Conservation (phyloP, 1,140 invertebrate species). For the Ephestia elutella region DNA sequence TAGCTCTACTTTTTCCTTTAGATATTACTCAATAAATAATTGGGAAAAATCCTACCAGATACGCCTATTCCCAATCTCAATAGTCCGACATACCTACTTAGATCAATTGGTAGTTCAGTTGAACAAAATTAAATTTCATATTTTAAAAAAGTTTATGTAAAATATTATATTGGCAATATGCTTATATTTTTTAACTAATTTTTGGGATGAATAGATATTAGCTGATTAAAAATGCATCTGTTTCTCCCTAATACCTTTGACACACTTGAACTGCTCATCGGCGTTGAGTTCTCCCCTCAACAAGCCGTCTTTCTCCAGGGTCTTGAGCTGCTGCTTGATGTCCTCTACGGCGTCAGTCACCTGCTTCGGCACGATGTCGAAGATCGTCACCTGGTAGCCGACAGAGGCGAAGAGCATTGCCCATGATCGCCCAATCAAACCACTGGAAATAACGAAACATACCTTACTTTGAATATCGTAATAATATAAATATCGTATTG, state of each 20-base stretch:
- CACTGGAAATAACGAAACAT: constrained; percentile 76
- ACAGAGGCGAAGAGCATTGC: constrained; percentile 96
- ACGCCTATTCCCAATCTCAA: too few species aligned
- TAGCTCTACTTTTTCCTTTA: too few species aligned
- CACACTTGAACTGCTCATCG: constrained; percentile 83
- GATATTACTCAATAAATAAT: too few species aligned
- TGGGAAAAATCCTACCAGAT: too few species aligned
- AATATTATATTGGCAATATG: too few species aligned
- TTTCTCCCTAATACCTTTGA: constrained; percentile 78
- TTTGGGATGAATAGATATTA: too few species aligned
- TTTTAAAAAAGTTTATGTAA: too few species aligned
- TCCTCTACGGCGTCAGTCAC: constrained; percentile 83
- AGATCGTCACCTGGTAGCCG: constrained; percentile 90
- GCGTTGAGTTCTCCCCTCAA: constrained; percentile 84
- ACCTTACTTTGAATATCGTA: neutral
- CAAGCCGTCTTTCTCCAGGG: constrained; percentile 81
- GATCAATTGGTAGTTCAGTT: too few species aligned
- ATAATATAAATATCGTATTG: too few species aligned
- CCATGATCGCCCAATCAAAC: constrained; percentile 95
- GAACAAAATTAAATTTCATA: too few species aligned
- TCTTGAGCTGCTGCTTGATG: constrained; percentile 82
- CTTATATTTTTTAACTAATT: too few species aligned
- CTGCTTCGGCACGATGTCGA: constrained; percentile 86
- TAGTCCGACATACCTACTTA: too few species aligned
- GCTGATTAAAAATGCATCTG: neutral